Evolutionary conservation across 2,888 invertebrate genomes (phyloP).

Genomic region (Euphydryas editha): DNA sequence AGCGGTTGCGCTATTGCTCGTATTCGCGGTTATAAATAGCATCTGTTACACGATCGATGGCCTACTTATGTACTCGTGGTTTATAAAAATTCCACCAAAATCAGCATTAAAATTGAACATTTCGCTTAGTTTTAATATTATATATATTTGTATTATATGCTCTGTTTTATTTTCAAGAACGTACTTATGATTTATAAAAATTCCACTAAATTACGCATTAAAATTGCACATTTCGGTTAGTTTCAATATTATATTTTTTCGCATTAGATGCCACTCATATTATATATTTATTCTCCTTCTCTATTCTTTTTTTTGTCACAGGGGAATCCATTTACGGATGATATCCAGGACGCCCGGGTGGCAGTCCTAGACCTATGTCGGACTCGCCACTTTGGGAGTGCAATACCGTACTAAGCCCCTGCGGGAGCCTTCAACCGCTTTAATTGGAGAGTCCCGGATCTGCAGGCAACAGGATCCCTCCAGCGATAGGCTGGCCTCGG

Average conservation of each 20-base stretch:
- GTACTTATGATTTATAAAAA: constrained; percentile 6
- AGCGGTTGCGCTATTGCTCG: background rate
- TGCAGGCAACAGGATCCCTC: too few species aligned
- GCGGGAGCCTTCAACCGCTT: too few species aligned
- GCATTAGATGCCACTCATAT: background rate
- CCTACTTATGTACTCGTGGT: constrained; percentile 6
- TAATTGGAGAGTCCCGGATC: too few species aligned
- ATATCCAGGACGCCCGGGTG: too few species aligned
- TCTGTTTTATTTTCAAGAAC: background rate
- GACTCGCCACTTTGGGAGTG: too few species aligned
- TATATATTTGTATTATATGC: too few species aligned
- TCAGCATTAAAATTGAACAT: background rate
- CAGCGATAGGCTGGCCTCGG: too few species aligned
- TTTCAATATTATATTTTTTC: background rate
- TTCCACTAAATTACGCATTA: background rate
- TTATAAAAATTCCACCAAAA: constrained; percentile 6
- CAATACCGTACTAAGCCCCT: too few species aligned
- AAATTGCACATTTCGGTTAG: background rate
- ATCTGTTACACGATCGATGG: constrained; percentile 6
- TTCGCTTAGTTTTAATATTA: background rate
- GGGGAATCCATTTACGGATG: too few species aligned
- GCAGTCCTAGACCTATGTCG: too few species aligned
- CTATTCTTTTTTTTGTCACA: too few species aligned
- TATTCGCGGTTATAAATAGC: constrained; percentile 10
- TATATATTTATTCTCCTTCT: too few species aligned